Conservation (phyloP, 1,140 invertebrate genomes). For the Caenorhabditis inopinata region DNA sequence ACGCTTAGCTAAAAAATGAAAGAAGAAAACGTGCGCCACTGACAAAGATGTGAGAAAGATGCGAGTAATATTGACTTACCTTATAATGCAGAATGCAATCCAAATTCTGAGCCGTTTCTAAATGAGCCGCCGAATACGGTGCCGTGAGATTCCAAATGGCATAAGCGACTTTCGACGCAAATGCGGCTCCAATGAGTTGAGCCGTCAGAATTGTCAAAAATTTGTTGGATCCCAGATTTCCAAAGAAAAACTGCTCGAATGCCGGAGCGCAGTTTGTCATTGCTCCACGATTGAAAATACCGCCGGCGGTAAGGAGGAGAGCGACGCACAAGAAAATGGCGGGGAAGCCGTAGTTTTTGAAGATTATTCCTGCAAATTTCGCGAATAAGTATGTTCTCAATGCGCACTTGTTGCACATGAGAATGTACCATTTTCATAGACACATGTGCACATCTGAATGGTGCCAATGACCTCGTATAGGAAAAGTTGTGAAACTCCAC, state of each 20-base stretch:
- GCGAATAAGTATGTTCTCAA: neutral
- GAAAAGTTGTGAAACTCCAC: slow-evolving; percentile 41
- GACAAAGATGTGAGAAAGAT: no score
- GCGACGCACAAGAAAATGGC: slow-evolving; percentile 61
- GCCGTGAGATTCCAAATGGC: neutral
- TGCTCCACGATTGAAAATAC: slow-evolving; percentile 55
- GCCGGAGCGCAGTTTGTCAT: slow-evolving; percentile 54
- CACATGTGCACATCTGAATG: slow-evolving; percentile 63
- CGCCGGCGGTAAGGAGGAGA: slow-evolving; percentile 50
- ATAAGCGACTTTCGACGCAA: neutral
- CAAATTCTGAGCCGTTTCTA: slow-evolving; percentile 48
- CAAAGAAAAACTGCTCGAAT: slow-evolving; percentile 51
- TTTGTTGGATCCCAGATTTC: slow-evolving; percentile 45
- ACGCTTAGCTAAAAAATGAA: no score
- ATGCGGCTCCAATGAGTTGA: slow-evolving; percentile 54
- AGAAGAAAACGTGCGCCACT: no score
- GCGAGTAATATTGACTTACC: no score
- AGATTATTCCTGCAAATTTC: slow-evolving; percentile 33
- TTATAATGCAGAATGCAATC: slow-evolving; percentile 55
- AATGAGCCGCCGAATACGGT: slow-evolving; percentile 52
- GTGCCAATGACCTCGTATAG: slow-evolving; percentile 59
- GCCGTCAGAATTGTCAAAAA: slow-evolving; percentile 55
- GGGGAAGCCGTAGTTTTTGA: slow-evolving; percentile 23
- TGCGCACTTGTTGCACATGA: slow-evolving; percentile 20
- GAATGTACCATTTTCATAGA: slow-evolving; percentile 60